phyloP scores from a whole-genome alignment of 2,113 vertebrate species.

The Sprattus sprattus region DNA sequence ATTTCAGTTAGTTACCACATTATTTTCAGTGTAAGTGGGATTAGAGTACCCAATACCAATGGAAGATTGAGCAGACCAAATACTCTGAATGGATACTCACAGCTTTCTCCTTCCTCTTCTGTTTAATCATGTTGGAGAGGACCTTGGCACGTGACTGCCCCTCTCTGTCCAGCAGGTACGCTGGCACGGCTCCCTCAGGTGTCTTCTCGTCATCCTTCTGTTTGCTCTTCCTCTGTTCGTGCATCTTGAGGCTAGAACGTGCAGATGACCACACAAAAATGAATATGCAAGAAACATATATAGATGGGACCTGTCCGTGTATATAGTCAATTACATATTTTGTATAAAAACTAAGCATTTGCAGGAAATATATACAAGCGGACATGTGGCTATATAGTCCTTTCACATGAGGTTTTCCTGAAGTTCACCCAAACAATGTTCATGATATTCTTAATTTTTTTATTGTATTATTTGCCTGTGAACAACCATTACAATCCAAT shows the following conservation, averaged over 20 bases:
- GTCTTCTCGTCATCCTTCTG: conserved; percentile 94
- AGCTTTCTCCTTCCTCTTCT: conserved; percentile 98
- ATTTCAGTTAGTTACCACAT: not conserved
- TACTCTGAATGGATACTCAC: conserved; percentile 73
- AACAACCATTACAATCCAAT: not conserved
- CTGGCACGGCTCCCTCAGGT: conserved; percentile 91
- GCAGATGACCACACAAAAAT: not conserved
- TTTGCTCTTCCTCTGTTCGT: conserved; percentile 94
- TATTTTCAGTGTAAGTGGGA: not conserved
- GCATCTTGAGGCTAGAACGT: conserved; percentile 89
- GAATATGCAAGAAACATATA: not conserved
- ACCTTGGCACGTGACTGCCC: conserved; percentile 92
- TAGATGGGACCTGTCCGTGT: too few relatives aligned
- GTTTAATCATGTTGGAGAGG: conserved; percentile 99
- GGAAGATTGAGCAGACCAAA: not conserved
- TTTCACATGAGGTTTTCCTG: not conserved
- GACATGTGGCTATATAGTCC: not conserved
- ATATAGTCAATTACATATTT: not conserved
- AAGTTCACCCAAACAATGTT: not conserved
- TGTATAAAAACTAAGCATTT: too few relatives aligned
- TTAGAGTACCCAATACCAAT: not conserved
- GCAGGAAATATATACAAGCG: not conserved
- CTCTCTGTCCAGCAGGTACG: conserved; percentile 93
- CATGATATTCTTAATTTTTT: not conserved
- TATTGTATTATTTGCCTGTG: not conserved